Evolutionary conservation across 1,140 invertebrate genomes (phyloP).

Genomic region (Tetramorium simillimum): DNA sequence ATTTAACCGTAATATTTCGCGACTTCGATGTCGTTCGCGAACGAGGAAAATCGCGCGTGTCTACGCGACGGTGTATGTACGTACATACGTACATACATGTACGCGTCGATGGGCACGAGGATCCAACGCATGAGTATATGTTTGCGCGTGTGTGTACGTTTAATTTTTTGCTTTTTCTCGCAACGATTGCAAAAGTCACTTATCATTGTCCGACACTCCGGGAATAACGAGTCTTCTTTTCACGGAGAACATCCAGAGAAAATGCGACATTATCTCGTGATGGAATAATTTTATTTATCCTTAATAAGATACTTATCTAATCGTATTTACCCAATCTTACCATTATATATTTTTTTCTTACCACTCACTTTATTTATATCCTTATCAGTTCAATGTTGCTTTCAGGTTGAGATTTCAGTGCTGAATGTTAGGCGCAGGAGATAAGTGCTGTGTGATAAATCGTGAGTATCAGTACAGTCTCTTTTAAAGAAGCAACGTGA

Average conservation of each 20-base stretch:
- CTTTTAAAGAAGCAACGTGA: not conserved
- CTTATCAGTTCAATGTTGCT: conserved; percentile 9
- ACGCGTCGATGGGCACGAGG: too few relatives aligned
- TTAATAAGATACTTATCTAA: conserved; percentile 22
- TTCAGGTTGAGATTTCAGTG: not conserved
- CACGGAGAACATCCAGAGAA: not conserved
- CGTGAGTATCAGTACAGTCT: not conserved
- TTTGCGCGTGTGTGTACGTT: too few relatives aligned
- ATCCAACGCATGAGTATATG: not conserved
- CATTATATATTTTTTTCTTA: not conserved
- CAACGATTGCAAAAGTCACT: not conserved
- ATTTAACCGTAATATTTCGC: not conserved
- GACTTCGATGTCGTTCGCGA: not conserved
- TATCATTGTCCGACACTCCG: not conserved
- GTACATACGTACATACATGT: too few relatives aligned
- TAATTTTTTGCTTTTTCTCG: not conserved
- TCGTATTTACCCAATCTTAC: conserved; percentile 11
- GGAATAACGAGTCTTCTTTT: not conserved
- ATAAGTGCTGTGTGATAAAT: not conserved
- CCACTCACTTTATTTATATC: not conserved
- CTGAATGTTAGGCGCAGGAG: not conserved
- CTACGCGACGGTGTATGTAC: not conserved
- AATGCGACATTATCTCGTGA: not conserved
- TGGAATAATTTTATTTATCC: not conserved
- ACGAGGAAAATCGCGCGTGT: not conserved